Evolutionary conservation across 2,888 invertebrate genomes (phyloP), one percentile per base, ranked within the genome.

Genomic region (Azorinus chamasolen): DNA sequence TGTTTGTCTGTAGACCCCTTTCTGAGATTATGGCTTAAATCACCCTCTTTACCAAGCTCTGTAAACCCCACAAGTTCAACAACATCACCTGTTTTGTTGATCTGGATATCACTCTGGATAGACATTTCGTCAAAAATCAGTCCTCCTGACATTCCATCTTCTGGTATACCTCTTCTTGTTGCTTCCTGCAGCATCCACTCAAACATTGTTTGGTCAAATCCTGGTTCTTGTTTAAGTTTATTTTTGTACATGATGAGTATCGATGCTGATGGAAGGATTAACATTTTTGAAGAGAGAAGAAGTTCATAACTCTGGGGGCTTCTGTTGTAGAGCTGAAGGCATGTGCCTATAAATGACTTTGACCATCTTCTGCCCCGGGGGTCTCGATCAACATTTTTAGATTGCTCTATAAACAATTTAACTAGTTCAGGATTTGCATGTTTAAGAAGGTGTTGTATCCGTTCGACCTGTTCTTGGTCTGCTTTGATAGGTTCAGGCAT

Each of bases 121-220:
- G 68, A 54, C 83, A 84, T 84, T 58, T 80, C 80, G 53, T 83
- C 84, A 0, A 79, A 16, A 10, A 85, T 54, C 1, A 85, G 54
- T 0, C 83, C 79, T 18, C 79, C 81, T 12, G 32, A 27, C 53
- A 54, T 74, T 1, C 75, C 83, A 22, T 79, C 62, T 16, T 22
- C 20, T 0, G 68, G 71, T 22, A 81, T 51, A 6, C 70, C 45
- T 24, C 57, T 55, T 37, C 68, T 48, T 27, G 51, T 55, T 4
- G 79, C 84, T 45, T 84, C 79, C 14, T 55, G 10, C 46, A 46
- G 18, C 84, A 83, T 83, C 84, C 84, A 84, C 20, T 16, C 37
- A 16, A 58, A 58, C 8, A 78, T 37, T 27, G 54, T 20, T 4
- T 55, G 10, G 27, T 73, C 46, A 55, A 69, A 73, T 3, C 78